A percentile compares a stretch with the other conserved stretches of the same genome.
phyloP scores from a whole-genome alignment of 2,888 invertebrate species.

The Poecilus cupreus region DNA sequence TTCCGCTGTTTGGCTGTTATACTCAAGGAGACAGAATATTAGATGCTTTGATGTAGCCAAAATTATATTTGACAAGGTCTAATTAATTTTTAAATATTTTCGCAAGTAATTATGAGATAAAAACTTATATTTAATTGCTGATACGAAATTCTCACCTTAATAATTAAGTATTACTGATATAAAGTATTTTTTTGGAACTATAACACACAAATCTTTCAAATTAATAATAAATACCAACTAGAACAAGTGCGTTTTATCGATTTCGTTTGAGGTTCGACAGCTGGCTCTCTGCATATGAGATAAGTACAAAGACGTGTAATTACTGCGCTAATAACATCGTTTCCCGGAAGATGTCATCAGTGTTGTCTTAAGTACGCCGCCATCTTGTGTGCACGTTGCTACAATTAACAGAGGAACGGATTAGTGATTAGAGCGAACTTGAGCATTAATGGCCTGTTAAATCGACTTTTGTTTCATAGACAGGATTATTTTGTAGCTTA shows the following conservation, averaged over 20 bases:
- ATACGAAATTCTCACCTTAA: neutral
- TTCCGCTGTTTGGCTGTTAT: no score
- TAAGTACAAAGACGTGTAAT: conserved; percentile 39
- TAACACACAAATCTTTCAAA: neutral
- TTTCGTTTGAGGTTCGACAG: neutral
- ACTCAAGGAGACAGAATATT: no score
- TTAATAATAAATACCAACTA: neutral
- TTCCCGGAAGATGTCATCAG: conserved; percentile 48
- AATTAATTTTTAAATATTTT: no score
- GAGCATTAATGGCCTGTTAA: conserved; percentile 23
- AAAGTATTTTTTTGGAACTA: no score
- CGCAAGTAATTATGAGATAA: no score
- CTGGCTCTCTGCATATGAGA: neutral
- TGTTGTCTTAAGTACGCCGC: conserved; percentile 46
- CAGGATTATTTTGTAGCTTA: neutral
- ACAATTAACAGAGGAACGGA: conserved; percentile 5
- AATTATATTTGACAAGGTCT: no score
- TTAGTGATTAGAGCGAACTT: conserved; percentile 29
- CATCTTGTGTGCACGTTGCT: conserved; percentile 14
- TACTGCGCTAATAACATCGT: conserved; percentile 36
- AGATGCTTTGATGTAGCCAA: no score
- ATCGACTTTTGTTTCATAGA: conserved; percentile 2
- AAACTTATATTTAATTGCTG: no score
- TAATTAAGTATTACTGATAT: neutral
- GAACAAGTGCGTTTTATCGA: neutral